Evolutionary conservation across 2,888 invertebrate species (phyloP).

Genomic region (Unio pictorum): DNA sequence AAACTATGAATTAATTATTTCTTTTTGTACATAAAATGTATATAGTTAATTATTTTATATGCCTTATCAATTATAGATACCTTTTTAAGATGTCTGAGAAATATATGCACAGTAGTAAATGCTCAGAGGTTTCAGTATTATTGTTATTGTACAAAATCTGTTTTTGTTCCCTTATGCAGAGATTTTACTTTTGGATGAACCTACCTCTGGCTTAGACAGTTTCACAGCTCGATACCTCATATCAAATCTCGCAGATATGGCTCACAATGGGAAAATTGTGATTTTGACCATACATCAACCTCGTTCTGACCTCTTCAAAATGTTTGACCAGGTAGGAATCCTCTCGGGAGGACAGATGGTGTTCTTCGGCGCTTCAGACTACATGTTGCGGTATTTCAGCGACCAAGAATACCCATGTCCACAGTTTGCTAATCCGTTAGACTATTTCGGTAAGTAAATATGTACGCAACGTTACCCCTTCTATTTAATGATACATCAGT

Average conservation of each 20-base stretch:
- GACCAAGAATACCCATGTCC: constrained; percentile 97
- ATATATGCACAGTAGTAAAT: too few relatives aligned
- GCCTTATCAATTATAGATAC: too few relatives aligned
- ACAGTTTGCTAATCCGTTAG: constrained; percentile 94
- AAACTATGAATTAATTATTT: too few relatives aligned
- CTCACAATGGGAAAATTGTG: constrained; percentile 72
- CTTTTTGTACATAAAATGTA: too few relatives aligned
- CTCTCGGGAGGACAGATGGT: constrained; percentile 80
- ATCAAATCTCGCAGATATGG: constrained; percentile 49
- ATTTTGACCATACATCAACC: constrained; percentile 85
- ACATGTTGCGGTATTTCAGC: constrained; percentile 94
- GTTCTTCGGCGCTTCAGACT: constrained; percentile 77
- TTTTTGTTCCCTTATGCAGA: constrained; percentile 81
- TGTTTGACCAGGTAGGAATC: constrained; percentile 58
- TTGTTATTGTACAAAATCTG: too few relatives aligned
- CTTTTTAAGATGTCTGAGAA: too few relatives aligned
- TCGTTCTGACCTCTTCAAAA: constrained; percentile 59
- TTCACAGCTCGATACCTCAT: constrained; percentile 84
- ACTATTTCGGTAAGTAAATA: constrained; percentile 82
- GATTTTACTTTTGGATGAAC: constrained; percentile 90
- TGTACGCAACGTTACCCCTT: neutral
- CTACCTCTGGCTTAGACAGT: constrained; percentile 89
- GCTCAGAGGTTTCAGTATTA: too few relatives aligned
- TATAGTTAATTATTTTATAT: too few relatives aligned
- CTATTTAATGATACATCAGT: too few relatives aligned